Evolutionary conservation across 2,113 vertebrate genomes (phyloP), one percentile per base, ranked within the genome.

Genomic region (Oncorhynchus tshawytscha): DNA sequence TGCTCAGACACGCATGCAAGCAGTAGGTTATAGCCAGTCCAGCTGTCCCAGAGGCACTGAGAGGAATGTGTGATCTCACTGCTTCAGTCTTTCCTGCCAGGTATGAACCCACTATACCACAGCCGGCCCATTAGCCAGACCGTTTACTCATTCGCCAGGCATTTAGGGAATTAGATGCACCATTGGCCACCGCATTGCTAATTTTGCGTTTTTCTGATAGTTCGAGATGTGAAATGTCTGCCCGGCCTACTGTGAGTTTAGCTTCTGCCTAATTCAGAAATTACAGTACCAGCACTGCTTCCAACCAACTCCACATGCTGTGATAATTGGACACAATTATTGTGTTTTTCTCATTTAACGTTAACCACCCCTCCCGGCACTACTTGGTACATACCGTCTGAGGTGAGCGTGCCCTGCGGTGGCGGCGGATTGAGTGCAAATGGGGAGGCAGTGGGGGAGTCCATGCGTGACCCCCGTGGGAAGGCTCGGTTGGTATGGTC

Each of bases 391-490:
- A 90, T 91, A 95, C 97, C 97, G 77, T 97, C 97, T 3, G 96
- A 93, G 66, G 94, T 96, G 73, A 97, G 86, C 4, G 95, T 97
- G 82, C 95, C 92, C 3, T 96, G 95, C 1, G 97, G 96, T 4
- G 96, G 96, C 54, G 95, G 93, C 51, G 95, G 93, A 31, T 91
- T 70, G 27, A 90, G 83, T 62, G 88, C 93, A 68, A 92, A 67
- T 76, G 95, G 89, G 87, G 93, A 79, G 84, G 90, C 71, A 0
- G 93, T 84, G 78, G 95, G 5, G 67, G 94, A 22, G 77, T 96
- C 90, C 79, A 86, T 89, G 22, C 93, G 91, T 4, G 94, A 94
- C 60, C 95, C 95, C 16, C 94, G 88, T 1, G 96, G 91, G 74
- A 97, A 96, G 2, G 94, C 92, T 0, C 95, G 92, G 82, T 93